Evolutionary conservation across 2,888 invertebrate species (phyloP), one percentile per base, ranked within the genome.

Genomic region (Aphidius colemani): DNA sequence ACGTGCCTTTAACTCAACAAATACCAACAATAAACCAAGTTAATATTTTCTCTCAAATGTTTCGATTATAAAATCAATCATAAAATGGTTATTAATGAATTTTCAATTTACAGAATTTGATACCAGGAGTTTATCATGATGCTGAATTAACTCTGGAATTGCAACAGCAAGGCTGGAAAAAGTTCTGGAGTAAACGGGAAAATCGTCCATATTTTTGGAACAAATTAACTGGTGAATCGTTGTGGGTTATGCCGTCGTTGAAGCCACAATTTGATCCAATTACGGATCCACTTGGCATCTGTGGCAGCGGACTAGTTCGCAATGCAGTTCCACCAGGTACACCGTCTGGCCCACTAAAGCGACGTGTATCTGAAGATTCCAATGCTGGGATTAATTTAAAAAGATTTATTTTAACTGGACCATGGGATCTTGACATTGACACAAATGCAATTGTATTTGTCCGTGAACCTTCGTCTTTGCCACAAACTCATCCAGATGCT

Each of bases 171-270:
- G 98, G 97, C 6, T 98, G 98, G 98, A 89, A 96, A 67, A 95
- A 94, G 76, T 96, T 94, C 82, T 98, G 97, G 97, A 97, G 96
- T 18, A 94, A 95, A 78, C 85, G 97, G 61, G 97, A 98, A 83
- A 95, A 93, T 79, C 86, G 97, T 41, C 95, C 95, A 2, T 98
- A 98, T 82, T 98, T 93, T 84, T 98, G 96, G 94, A 98, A 98
- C 82, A 96, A 96, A 84, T 84, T 93, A 39, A 95, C 95, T 0
- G 95, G 96, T 61, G 95, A 97, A 84, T 96, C 96, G n/a, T 85
- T 96, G 72, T 98, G 98, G 98, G 97, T 98, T 82, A 89, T 95
- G 88, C 96, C 96, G 10, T 87, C 89, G n/a, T 83, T 89, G 8
- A 90, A 90, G 78, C 87, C 89, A 49, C 79, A 88, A 85, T 95